phyloP scores from a whole-genome alignment of 2,888 invertebrate species.

The Macrophya alboannulata region DNA sequence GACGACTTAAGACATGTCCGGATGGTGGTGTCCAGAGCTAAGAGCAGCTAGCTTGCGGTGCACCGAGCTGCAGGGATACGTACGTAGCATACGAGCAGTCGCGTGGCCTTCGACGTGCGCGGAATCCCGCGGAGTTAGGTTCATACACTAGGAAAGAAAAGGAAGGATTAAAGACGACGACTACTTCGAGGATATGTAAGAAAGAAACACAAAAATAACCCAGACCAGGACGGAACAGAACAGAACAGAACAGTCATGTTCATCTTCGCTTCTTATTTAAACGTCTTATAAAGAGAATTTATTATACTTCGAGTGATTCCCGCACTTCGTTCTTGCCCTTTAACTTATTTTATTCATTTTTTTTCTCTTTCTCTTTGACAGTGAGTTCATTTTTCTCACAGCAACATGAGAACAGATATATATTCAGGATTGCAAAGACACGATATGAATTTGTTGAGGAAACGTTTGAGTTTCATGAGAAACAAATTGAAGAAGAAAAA shows the following conservation, averaged over 20 bases:
- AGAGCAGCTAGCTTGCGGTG: neutral
- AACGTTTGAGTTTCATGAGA: neutral
- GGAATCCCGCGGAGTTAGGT: conserved; percentile 42
- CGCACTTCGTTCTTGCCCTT: neutral
- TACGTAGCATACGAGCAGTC: conserved; percentile 4
- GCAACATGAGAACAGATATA: neutral
- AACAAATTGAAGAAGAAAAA: too few relatives aligned
- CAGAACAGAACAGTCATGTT: conserved; percentile 10
- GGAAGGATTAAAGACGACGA: conserved; percentile 16
- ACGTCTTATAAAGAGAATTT: conserved; percentile 21
- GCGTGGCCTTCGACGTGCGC: conserved; percentile 54
- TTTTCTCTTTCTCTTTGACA: neutral
- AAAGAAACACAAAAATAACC: conserved; percentile 17
- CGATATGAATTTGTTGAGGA: neutral
- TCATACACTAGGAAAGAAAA: conserved; percentile 23
- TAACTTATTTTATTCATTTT: neutral
- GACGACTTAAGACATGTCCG: neutral
- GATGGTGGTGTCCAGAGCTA: neutral
- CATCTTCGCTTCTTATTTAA: conserved; percentile 20
- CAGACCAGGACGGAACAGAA: neutral
- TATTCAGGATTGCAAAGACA: neutral
- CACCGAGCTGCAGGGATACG: neutral
- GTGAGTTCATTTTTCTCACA: neutral
- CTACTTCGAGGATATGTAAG: neutral
- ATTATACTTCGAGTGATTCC: conserved; percentile 14